A percentile compares a stretch with the other conserved stretches of the same genome.
phyloP scores from a whole-genome alignment of 2,888 invertebrate species.

The Ecliptopera silaceata region DNA sequence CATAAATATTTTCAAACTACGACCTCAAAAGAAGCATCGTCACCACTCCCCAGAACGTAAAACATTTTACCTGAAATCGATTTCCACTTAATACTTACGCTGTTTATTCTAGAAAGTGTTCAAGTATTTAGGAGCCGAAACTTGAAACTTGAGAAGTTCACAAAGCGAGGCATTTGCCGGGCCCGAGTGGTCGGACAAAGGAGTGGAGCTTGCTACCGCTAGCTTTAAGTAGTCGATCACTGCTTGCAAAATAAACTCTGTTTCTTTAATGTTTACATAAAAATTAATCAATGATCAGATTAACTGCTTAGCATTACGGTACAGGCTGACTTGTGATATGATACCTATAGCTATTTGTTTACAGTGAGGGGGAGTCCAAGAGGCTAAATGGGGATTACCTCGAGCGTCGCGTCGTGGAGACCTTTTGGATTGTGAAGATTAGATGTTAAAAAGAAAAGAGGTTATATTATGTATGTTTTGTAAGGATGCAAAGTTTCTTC shows the following conservation, averaged over 20 bases:
- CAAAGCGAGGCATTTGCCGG: constrained; percentile 12
- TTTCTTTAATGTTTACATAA: too few relatives aligned
- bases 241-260: not conserved
- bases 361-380: too few relatives aligned
- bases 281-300: too few relatives aligned
- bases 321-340: too few relatives aligned
- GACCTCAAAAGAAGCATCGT: not conserved
- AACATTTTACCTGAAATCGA: constrained; percentile 9
- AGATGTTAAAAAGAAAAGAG: too few relatives aligned
- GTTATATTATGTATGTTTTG: too few relatives aligned
- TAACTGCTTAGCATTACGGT: too few relatives aligned
- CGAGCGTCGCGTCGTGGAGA: too few relatives aligned
- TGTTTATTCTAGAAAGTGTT: constrained; percentile 17
- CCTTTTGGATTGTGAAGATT: too few relatives aligned
- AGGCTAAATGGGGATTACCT: too few relatives aligned
- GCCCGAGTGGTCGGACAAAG: constrained; percentile 13
- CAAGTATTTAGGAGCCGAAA: constrained; percentile 24
- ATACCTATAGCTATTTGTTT: too few relatives aligned
- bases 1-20: not conserved
- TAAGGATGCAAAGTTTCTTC: too few relatives aligned
- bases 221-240: constrained; percentile 13
- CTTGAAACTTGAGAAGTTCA: constrained; percentile 9
- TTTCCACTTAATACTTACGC: constrained; percentile 6
- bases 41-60: not conserved
- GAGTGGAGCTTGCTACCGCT: constrained; percentile 12